These are phyloP conservation scores for Sternarchorhynchus goeldii DNA, from an alignment of 2,797 vertebrate species.

Conservation along the genomic window DNA sequence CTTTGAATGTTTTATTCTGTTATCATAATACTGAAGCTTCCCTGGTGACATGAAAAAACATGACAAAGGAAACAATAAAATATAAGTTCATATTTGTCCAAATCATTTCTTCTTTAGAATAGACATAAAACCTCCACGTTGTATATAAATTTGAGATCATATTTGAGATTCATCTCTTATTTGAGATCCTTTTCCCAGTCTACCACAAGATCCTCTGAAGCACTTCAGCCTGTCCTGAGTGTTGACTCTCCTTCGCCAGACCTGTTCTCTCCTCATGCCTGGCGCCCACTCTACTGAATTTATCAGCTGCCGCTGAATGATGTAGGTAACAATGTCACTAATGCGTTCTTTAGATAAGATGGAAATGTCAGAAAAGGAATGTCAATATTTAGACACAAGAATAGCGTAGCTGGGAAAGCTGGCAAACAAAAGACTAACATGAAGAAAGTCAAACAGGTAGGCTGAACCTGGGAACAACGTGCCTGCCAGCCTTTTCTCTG, in stretches of 20 bases:
- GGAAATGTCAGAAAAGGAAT: slow-evolving; percentile 55
- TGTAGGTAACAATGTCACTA: slow-evolving; percentile 64
- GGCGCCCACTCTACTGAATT: slow-evolving; percentile 59
- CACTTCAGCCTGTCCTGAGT: slow-evolving; percentile 55
- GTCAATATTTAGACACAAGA: slow-evolving; percentile 69
- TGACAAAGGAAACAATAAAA: slow-evolving; percentile 3
- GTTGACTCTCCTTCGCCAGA: slow-evolving; percentile 46
- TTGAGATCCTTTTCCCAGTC: slow-evolving; percentile 49
- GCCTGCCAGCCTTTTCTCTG: neutral
- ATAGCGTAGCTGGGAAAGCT: slow-evolving; percentile 56
- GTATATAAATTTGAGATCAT: no score
- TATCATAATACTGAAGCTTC: neutral
- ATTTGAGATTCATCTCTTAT: neutral
- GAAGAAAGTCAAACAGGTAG: slow-evolving; percentile 46
- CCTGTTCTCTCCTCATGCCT: slow-evolving; percentile 56
- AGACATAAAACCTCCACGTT: no score
- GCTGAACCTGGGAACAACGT: slow-evolving; percentile 61
- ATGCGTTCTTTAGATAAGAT: slow-evolving; percentile 72
- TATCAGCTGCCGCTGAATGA: slow-evolving; percentile 68
- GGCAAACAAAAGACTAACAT: slow-evolving; percentile 53
- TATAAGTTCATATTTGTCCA: no score
- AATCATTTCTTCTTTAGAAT: no score
- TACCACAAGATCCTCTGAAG: slow-evolving; percentile 43
- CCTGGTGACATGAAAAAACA: slow-evolving; percentile 17
- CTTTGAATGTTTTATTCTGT: neutral